phyloP scores from a whole-genome alignment of 2,888 invertebrate genomes.

The Diarsia dahlii region DNA sequence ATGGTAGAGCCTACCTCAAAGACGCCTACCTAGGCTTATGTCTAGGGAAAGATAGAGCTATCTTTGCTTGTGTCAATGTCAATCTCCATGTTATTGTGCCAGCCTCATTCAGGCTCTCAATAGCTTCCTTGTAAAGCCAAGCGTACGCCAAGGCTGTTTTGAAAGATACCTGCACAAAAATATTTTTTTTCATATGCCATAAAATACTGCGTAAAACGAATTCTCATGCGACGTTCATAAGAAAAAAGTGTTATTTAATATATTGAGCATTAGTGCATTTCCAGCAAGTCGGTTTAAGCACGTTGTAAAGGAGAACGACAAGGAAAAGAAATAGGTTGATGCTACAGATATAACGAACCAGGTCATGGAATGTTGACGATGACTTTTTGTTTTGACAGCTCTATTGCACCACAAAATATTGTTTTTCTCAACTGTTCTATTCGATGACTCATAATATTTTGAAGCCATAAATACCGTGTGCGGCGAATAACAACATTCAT shows the following conservation, averaged over 20 bases:
- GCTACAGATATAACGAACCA: neutral
- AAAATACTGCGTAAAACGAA: slow-evolving; percentile 19
- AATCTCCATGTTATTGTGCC: neutral
- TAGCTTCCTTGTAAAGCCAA: neutral
- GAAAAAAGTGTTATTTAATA: neutral
- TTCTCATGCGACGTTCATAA: neutral
- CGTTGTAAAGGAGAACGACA: neutral
- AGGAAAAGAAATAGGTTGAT: neutral
- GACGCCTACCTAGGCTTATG: neutral
- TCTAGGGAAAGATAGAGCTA: neutral
- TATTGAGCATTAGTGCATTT: neutral
- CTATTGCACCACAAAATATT: slow-evolving; percentile 78
- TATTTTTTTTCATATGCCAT: neutral
- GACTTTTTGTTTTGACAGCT: slow-evolving; percentile 73
- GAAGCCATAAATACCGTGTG: slow-evolving; percentile 69
- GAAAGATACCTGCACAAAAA: neutral
- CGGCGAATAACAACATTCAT: slow-evolving; percentile 71
- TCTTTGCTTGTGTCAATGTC: neutral
- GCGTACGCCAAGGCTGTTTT: neutral
- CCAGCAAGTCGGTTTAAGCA: neutral
- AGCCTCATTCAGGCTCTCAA: neutral
- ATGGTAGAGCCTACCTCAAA: no score
- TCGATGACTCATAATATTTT: slow-evolving; percentile 79
- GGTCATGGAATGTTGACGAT: slow-evolving; percentile 42
- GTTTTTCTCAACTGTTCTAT: slow-evolving; percentile 76